These are phyloP conservation scores for Sebastes kiyomatsui DNA, from an alignment of 2,797 vertebrate species.

Conservation along the genomic window DNA sequence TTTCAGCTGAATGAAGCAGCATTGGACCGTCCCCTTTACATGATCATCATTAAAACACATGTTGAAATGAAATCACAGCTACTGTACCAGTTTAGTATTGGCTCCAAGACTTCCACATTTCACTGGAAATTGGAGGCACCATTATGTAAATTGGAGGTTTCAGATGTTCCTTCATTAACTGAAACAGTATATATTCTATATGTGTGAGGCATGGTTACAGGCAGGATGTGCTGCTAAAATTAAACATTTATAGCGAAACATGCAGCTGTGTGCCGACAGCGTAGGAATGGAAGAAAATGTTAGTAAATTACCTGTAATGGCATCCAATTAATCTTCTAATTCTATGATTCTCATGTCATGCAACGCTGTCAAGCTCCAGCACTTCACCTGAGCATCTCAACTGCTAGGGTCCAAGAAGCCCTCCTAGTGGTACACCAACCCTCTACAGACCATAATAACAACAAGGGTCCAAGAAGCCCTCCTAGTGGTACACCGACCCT, in stretches of 20 bases:
- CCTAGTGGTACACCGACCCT: too few relatives aligned
- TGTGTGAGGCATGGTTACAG: not conserved
- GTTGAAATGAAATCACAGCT: too few relatives aligned
- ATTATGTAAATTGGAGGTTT: not conserved
- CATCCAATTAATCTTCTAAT: slow-evolving; percentile 1
- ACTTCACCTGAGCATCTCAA: not conserved
- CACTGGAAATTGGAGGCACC: too few relatives aligned
- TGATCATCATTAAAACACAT: too few relatives aligned
- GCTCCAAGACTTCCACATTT: too few relatives aligned
- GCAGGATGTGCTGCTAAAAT: not conserved
- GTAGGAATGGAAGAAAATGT: not conserved
- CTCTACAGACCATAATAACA: too few relatives aligned
- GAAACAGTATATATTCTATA: not conserved
- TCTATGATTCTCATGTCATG: not conserved
- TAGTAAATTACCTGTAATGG: not conserved
- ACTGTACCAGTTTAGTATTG: too few relatives aligned
- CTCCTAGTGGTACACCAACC: too few relatives aligned
- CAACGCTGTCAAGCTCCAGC: not conserved
- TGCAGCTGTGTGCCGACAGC: not conserved
- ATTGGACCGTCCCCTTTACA: too few relatives aligned
- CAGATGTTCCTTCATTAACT: not conserved
- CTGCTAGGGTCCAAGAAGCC: too few relatives aligned
- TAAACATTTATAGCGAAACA: not conserved
- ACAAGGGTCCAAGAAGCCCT: too few relatives aligned
- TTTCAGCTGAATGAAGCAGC: too few relatives aligned